Evolutionary conservation across 2,113 vertebrate genomes (phyloP).

Genomic region (Lampris megalopsis): DNA sequence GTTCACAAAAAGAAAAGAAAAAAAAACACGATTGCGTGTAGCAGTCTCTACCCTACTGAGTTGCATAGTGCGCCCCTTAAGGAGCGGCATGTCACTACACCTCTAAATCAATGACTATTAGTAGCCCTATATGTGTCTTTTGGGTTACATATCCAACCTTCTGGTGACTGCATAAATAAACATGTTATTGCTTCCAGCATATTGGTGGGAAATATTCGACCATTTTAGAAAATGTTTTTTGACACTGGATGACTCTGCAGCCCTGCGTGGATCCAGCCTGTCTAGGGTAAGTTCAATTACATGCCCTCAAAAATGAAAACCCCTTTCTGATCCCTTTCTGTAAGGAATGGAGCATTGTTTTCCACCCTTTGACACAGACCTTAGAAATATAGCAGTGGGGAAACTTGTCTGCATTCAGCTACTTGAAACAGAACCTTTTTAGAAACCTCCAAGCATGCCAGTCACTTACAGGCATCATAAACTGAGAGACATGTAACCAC

Average conservation of each 20-base stretch:
- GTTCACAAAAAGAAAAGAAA: too few species aligned
- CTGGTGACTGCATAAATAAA: too few species aligned
- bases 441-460: constrained; percentile 62
- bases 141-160: too few species aligned
- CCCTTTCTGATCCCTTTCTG: background rate
- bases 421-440: constrained; percentile 58
- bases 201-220: too few species aligned
- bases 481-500: constrained; percentile 60
- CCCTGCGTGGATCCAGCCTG: background rate
- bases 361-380: background rate
- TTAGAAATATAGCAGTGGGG: constrained; percentile 39
- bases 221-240: background rate
- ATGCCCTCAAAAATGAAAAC: constrained; percentile 1
- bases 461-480: constrained; percentile 65
- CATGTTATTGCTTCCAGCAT: too few species aligned
- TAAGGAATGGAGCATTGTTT: background rate
- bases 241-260: background rate
- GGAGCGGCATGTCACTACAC: too few species aligned
- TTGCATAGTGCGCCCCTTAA: too few species aligned
- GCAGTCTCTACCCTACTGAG: too few species aligned
- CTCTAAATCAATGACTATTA: too few species aligned
- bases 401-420: constrained; percentile 74
- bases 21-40: too few species aligned
- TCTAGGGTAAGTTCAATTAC: background rate
- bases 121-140: too few species aligned